Conservation (phyloP, 2,113 vertebrate species). For the Platycercus adscitus region DNA sequence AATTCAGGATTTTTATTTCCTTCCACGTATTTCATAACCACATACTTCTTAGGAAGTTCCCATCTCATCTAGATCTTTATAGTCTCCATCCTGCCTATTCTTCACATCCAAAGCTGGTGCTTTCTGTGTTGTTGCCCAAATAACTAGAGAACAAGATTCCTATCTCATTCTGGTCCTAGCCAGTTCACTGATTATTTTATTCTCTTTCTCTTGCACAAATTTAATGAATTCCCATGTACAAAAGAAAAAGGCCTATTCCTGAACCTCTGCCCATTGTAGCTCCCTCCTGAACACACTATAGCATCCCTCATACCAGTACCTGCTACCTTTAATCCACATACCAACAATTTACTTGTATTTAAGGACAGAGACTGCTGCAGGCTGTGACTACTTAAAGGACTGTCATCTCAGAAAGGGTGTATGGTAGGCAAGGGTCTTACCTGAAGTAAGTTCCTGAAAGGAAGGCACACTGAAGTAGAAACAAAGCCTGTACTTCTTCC, state of each 20-base stretch:
- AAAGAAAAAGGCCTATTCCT: neutral
- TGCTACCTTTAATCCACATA: neutral
- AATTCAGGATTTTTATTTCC: neutral
- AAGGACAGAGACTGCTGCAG: neutral
- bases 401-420: neutral
- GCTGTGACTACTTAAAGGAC: neutral
- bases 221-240: neutral
- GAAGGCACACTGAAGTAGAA: neutral
- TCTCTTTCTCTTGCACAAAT: neutral
- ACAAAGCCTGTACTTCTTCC: slow-evolving; percentile 18
- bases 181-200: neutral
- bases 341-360: neutral
- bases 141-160: neutral
- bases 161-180: no score
- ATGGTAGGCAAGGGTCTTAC: neutral
- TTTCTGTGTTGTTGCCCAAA: neutral
- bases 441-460: slow-evolving; percentile 25
- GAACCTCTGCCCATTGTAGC: neutral
- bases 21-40: neutral
- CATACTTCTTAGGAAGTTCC: neutral
- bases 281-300: neutral
- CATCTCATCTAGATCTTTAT: neutral
- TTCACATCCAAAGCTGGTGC: neutral
- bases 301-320: neutral
- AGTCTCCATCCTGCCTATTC: neutral